Evolutionary conservation across 2,888 invertebrate genomes (phyloP).

Genomic region (Copidosoma aretas): DNA sequence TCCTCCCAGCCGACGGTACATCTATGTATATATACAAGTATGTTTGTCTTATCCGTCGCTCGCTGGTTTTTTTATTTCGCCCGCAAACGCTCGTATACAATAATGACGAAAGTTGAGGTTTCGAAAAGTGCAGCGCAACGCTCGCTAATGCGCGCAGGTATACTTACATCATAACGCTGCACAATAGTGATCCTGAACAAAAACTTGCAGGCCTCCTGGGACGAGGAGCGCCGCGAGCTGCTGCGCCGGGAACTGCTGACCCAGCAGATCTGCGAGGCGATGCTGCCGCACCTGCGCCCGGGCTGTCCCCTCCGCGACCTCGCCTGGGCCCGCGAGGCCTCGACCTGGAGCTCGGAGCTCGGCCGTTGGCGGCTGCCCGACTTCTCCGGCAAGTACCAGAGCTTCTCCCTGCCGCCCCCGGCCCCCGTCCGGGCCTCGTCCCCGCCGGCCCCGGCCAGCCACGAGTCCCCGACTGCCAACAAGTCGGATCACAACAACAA

Average conservation of each 20-base stretch:
- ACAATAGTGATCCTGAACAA: no score
- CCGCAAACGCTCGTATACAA: no score
- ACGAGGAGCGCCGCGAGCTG: slow-evolving; percentile 59
- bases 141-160: no score
- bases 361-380: slow-evolving; percentile 60
- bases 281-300: slow-evolving; percentile 59
- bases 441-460: no score
- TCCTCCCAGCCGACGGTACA: no score
- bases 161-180: no score
- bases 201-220: slow-evolving; percentile 57
- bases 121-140: no score
- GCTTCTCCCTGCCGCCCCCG: slow-evolving; percentile 56
- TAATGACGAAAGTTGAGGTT: no score
- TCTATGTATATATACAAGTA: no score
- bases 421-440: slow-evolving; percentile 46
- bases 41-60: no score
- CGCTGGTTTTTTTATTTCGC: no score
- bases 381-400: slow-evolving; percentile 46
- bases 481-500: slow-evolving; percentile 46
- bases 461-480: slow-evolving; percentile 37
- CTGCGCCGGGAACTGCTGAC: slow-evolving; percentile 57
- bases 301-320: slow-evolving; percentile 60
- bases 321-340: slow-evolving; percentile 51
- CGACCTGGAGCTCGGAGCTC: slow-evolving; percentile 59
- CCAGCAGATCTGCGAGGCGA: slow-evolving; percentile 59